Evolutionary conservation across 2,888 invertebrate genomes (phyloP).

Genomic region (Polydrusus tereticollis): DNA sequence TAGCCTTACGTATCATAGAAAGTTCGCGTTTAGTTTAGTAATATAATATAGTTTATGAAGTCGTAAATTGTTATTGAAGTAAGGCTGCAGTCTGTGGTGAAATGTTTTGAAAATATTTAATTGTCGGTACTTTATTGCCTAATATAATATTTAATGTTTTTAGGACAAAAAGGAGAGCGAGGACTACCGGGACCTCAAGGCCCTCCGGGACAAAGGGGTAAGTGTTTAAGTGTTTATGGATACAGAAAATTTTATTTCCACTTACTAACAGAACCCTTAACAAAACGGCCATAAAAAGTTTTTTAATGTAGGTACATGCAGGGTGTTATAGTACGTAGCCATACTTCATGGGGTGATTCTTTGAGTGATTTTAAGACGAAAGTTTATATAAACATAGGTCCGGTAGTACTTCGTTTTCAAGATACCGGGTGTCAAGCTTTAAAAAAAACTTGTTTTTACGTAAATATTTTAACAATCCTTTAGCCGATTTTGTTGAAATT

Average conservation of each 20-base stretch:
- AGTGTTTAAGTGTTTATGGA: conserved; percentile 32
- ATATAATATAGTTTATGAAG: neutral
- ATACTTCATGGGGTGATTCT: no score
- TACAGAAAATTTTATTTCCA: neutral
- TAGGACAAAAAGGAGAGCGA: conserved; percentile 76
- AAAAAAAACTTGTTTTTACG: no score
- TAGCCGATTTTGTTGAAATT: no score
- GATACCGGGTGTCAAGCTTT: no score
- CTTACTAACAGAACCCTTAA: no score
- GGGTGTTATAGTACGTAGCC: no score
- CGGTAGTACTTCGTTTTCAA: no score
- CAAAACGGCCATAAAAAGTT: no score
- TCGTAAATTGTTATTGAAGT: neutral
- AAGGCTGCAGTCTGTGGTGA: neutral
- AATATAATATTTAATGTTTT: conserved; percentile 8
- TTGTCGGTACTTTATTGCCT: neutral
- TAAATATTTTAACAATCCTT: no score
- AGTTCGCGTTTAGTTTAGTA: neutral
- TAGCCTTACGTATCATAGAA: neutral
- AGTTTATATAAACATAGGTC: no score
- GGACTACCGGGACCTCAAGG: conserved; percentile 82
- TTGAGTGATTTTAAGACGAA: no score
- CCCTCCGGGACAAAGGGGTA: conserved; percentile 78
- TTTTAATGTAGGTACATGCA: no score
- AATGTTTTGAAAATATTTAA: neutral